phyloP scores from a whole-genome alignment of 1,140 invertebrate genomes.

The Calosoma granatense region DNA sequence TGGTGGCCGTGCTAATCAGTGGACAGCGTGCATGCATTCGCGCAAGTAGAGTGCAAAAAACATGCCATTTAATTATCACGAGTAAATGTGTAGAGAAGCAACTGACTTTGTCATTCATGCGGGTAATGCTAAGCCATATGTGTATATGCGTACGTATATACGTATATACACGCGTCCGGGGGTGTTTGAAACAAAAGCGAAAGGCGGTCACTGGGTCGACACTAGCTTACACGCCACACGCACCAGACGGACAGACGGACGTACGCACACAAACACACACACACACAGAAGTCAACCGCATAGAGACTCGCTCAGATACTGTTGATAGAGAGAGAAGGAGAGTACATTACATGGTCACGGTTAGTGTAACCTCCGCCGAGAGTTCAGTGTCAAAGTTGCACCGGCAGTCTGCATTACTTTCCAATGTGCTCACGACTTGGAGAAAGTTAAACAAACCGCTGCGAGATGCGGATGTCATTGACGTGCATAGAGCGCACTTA shows the following conservation, averaged over 20 bases:
- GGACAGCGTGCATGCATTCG: too few species aligned
- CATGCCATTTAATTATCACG: not conserved
- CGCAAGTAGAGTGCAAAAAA: not conserved
- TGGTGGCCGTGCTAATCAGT: too few species aligned
- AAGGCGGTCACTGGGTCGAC: constrained; percentile 3
- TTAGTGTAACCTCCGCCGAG: not conserved
- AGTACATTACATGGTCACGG: not conserved
- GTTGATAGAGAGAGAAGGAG: not conserved
- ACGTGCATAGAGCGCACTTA: not conserved
- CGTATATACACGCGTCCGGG: not conserved
- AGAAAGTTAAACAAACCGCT: constrained; percentile 14
- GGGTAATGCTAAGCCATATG: not conserved
- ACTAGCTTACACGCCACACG: not conserved
- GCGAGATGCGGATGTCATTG: constrained; percentile 13
- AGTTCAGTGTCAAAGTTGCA: constrained; percentile 2
- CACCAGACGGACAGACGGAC: not conserved
- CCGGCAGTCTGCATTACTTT: constrained; percentile 16
- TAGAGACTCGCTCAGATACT: too few species aligned
- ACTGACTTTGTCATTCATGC: not conserved
- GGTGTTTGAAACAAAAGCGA: constrained; percentile 8
- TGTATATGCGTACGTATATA: not conserved
- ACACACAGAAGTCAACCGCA: too few species aligned
- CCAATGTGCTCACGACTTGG: constrained; percentile 15
- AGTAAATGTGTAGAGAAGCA: not conserved
- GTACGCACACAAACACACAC: too few species aligned